Evolutionary conservation across 2,888 invertebrate species (phyloP).

Genomic region (Macrosoma leucophasiata): DNA sequence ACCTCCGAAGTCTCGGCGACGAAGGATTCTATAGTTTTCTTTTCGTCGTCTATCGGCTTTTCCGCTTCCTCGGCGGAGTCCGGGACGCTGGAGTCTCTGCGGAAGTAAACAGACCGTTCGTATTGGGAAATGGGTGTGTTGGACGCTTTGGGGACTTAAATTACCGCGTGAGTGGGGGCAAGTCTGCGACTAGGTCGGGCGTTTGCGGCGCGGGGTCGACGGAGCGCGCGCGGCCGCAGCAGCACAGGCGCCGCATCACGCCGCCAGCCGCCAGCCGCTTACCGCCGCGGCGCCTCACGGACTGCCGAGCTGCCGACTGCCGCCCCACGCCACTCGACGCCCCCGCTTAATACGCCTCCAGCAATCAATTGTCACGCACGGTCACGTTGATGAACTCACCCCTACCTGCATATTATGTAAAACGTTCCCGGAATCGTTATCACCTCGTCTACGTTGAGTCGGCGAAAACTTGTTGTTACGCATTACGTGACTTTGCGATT

Average conservation of each 20-base stretch:
- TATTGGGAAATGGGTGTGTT: no score
- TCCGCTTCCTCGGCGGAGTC: constrained; percentile 33
- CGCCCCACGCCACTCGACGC: constrained; percentile 35
- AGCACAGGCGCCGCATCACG: constrained; percentile 55
- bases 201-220: constrained; percentile 36
- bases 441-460: no score
- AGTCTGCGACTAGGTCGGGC: constrained; percentile 63
- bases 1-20: constrained; percentile 30
- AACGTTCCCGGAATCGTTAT: constrained; percentile 34
- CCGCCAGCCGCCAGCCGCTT: constrained; percentile 32
- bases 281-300: constrained; percentile 56
- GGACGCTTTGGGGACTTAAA: constrained; percentile 23
- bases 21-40: constrained; percentile 25
- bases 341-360: constrained; percentile 26
- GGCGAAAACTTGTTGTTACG: no score
- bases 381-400: constrained; percentile 53
- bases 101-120: constrained; percentile 25
- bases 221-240: constrained; percentile 48
- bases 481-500: no score
- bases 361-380: constrained; percentile 36
- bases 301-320: constrained; percentile 57
- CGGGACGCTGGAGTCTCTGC: constrained; percentile 60
- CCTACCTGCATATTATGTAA: constrained; percentile 55
- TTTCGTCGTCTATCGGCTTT: constrained; percentile 26
- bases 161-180: constrained; percentile 62